Base-by-base conservation (phyloP, 2,888 invertebrate genomes). In the Apocheima hispidaria region DNA sequence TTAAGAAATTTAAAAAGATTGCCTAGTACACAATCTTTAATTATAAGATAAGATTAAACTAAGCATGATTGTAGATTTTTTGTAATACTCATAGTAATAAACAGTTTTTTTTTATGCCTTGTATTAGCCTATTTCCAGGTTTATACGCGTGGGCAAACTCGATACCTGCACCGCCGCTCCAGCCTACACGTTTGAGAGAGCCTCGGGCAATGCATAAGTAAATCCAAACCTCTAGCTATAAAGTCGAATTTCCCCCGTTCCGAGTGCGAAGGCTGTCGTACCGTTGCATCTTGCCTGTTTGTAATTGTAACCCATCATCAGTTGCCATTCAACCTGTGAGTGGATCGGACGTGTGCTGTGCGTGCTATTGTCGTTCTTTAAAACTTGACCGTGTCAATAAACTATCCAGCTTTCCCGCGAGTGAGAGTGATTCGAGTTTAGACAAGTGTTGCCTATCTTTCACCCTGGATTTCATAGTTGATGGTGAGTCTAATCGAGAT, bases 391-490 rank as follows among this genome's bases (percentile, higher is more conserved):
- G 82, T 82, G 81, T 81, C 77, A 72, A 73, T 72, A 80, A 81
- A 82, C 80, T 83, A 79, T 72, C 58, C 41, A 71, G 73, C 75
- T 78, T 72, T 61, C 64, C 71, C 73, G 82, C 75, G 71, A 74
- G 78, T 80, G 76, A 59, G 69, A 70, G 67, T 79, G 77, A 74
- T 78, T 64, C 68, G 70, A 67, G 60, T 71, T 66, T 18, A 6
- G 33, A 2, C 30, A 14, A 70, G 71, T 69, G 74, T 57, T 63
- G n/a, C 23, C 10, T n/a, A 69, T 59, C 72, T 64, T 71, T 70
- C 90, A 88, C 73, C 81, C 88, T 90, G 90, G 90, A 90, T 88
- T 82, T 83, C 80, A 78, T 82, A 72, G 73, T 82, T 71, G 81
- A 86, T 78, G 90, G 90, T 90, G 78, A 70, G 81, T 44, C 58